Conservation (phyloP, 2,888 invertebrate species). For the Hyalella azteca region DNA sequence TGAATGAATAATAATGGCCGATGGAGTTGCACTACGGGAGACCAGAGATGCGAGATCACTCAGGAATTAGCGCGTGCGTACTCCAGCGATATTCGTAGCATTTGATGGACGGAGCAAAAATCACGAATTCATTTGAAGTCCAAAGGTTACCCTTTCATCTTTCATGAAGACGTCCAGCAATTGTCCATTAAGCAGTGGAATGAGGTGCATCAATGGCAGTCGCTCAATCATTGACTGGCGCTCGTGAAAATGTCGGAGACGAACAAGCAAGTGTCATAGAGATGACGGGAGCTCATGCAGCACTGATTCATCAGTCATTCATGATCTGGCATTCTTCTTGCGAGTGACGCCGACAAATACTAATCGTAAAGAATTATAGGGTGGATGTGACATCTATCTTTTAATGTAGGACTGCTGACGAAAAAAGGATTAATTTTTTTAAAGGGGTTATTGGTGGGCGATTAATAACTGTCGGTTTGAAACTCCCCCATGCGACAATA, state of each 20-base stretch:
- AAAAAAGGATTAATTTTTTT: no score
- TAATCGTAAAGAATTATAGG: no score
- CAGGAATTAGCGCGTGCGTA: no score
- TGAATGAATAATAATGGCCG: not conserved
- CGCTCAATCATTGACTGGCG: no score
- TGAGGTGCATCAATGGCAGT: not conserved
- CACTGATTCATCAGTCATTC: not conserved
- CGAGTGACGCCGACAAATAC: no score
- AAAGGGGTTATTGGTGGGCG: no score
- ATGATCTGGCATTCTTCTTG: not conserved
- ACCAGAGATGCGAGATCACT: not conserved
- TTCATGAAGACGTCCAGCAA: not conserved
- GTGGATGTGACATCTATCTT: no score
- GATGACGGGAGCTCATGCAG: not conserved
- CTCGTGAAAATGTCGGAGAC: no score
- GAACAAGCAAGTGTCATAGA: not conserved
- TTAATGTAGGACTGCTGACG: no score
- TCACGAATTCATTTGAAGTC: not conserved
- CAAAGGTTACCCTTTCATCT: not conserved
- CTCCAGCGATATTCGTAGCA: not conserved
- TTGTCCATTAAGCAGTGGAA: not conserved
- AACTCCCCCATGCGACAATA: no score
- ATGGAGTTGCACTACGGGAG: not conserved
- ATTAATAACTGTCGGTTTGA: not conserved
- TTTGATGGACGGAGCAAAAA: not conserved